phyloP scores from a whole-genome alignment of 2,113 vertebrate species.

The Syrrhaptes paradoxus region DNA sequence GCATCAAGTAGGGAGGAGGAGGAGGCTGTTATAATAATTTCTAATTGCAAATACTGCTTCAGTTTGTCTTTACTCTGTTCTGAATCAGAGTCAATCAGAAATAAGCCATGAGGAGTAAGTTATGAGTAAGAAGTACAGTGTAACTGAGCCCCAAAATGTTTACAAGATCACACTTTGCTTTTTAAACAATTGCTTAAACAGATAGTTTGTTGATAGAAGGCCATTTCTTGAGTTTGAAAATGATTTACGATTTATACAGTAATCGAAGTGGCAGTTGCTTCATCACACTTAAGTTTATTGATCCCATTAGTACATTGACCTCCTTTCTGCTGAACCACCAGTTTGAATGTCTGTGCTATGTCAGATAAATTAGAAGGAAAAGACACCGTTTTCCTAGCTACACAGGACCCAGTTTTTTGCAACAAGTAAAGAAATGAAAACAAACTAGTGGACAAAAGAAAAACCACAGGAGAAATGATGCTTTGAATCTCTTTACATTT shows the following conservation, averaged over 20 bases:
- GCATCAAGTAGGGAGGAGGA: neutral
- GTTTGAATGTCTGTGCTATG: neutral
- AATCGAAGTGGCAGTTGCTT: slow-evolving; percentile 48
- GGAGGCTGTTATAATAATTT: neutral
- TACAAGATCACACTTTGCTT: slow-evolving; percentile 37
- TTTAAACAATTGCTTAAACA: slow-evolving; percentile 52
- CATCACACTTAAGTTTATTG: slow-evolving; percentile 53
- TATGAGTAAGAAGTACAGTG: neutral
- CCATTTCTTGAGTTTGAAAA: neutral
- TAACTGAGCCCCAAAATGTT: neutral
- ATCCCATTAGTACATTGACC: slow-evolving; percentile 49
- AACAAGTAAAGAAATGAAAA: neutral
- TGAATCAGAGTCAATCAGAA: neutral
- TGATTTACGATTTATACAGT: neutral
- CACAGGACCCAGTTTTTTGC: neutral
- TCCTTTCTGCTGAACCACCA: slow-evolving; percentile 39
- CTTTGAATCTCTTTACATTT: neutral
- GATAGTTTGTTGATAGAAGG: neutral
- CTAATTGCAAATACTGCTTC: neutral
- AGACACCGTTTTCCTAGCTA: neutral
- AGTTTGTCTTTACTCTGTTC: neutral
- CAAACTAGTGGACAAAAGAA: neutral
- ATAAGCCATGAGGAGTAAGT: neutral
- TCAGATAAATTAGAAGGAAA: neutral
- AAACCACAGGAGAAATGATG: neutral